Conservation (phyloP, 2,113 vertebrate species). For the Clupea harengus region DNA sequence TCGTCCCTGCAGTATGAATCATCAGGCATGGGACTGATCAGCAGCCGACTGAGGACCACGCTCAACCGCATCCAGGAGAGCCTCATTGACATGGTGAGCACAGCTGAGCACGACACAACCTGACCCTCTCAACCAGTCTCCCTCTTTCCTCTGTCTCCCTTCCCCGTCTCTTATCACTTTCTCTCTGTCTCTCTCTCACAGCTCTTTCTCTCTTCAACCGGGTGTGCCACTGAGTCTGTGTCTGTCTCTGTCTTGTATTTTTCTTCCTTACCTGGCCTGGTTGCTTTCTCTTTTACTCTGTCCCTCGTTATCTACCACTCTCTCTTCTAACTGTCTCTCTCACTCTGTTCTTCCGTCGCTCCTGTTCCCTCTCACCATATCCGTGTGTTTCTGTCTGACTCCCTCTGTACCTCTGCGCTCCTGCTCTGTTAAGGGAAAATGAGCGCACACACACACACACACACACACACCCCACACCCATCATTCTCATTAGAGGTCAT, state of each 20-base stretch:
- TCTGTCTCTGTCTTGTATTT: background rate
- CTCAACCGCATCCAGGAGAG: constrained; percentile 96
- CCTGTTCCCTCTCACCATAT: background rate
- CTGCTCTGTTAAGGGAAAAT: background rate
- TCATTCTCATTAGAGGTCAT: constrained; percentile 20
- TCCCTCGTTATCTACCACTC: background rate
- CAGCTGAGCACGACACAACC: background rate
- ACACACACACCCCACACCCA: background rate
- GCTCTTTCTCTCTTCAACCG: background rate
- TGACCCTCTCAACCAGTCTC: background rate
- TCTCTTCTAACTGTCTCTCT: background rate
- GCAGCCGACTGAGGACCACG: constrained; percentile 92
- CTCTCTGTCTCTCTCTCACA: background rate
- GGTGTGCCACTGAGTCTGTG: background rate
- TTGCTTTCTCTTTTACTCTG: background rate
- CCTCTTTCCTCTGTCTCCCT: background rate
- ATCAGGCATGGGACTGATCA: constrained; percentile 92
- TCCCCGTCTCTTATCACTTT: constrained; percentile 12
- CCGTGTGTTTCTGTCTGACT: constrained; percentile 3
- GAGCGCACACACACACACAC: background rate
- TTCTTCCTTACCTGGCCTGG: background rate
- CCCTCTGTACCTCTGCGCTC: background rate
- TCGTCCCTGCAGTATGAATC: constrained; percentile 84
- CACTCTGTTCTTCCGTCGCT: constrained; percentile 16
- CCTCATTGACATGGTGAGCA: constrained; percentile 91